Conservation (phyloP, 35 echinoderm and acorn worm genomes). For the Strongylocentrotus purpuratus region DNA sequence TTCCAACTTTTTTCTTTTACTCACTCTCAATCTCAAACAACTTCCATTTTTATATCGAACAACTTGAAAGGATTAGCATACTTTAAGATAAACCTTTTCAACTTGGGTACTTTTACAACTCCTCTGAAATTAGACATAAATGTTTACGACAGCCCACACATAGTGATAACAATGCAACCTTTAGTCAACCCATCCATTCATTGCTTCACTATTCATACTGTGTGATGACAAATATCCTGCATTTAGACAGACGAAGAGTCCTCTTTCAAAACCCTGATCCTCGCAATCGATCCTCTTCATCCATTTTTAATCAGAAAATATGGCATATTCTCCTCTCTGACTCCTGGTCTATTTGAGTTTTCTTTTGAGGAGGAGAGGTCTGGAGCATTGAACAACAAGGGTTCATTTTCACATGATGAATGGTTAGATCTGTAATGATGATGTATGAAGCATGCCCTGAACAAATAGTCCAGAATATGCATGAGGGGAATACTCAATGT, state of each 20-base stretch:
- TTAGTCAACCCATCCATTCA: not conserved
- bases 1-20: not conserved
- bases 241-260: not conserved
- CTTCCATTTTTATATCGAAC: not conserved
- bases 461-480: slow-evolving; percentile 1
- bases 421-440: not conserved
- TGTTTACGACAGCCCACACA: slow-evolving; percentile 1
- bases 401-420: not conserved
- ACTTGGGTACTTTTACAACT: not conserved
- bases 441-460: not conserved
- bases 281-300: not conserved
- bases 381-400: not conserved
- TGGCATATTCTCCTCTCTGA: not conserved
- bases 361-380: not conserved
- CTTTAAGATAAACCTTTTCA: not conserved
- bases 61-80: not conserved
- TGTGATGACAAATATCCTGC: not conserved
- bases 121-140: not conserved
- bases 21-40: not conserved
- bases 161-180: not conserved
- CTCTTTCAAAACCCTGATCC: not conserved
- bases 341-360: not conserved
- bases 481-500: not conserved
- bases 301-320: slow-evolving; percentile 7
- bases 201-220: not conserved